Evolutionary conservation across 2,113 vertebrate genomes (phyloP).

Genomic region (Corythornis madagascariensis): DNA sequence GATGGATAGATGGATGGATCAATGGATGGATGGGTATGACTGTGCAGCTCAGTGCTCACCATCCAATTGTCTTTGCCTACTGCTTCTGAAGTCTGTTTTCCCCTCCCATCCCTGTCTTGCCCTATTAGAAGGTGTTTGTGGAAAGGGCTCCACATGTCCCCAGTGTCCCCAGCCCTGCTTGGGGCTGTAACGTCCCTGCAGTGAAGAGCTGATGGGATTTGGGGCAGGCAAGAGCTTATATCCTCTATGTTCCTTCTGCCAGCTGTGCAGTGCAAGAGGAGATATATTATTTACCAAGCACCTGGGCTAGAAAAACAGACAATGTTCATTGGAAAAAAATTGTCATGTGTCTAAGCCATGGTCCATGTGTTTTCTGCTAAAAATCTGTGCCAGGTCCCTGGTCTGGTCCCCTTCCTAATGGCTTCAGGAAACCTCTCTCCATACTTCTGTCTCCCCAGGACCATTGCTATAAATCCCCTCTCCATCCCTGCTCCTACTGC

Average conservation of each 20-base stretch:
- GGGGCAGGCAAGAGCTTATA: not conserved
- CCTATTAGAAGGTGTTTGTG: not conserved
- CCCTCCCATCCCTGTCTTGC: not conserved
- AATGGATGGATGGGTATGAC: not conserved
- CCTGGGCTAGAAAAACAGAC: not conserved
- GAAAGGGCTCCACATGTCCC: not conserved
- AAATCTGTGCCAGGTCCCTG: not conserved
- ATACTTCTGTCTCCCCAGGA: not conserved
- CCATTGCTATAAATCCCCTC: not conserved
- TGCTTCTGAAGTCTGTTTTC: not conserved
- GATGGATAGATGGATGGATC: not conserved
- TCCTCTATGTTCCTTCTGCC: not conserved
- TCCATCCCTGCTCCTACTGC: not conserved
- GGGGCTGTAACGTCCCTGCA: not conserved
- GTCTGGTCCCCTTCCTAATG: not conserved
- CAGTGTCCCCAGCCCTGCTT: not conserved
- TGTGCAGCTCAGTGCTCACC: not conserved
- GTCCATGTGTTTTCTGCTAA: not conserved
- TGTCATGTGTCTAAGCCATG: not conserved
- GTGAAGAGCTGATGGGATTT: not conserved
- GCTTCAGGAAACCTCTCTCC: not conserved
- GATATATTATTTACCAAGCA: not conserved
- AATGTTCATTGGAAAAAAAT: not conserved
- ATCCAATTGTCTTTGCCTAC: not conserved
- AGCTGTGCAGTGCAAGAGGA: not conserved